Evolutionary conservation across 2,888 invertebrate species (phyloP).

Genomic region (Podotricha telesiphe): DNA sequence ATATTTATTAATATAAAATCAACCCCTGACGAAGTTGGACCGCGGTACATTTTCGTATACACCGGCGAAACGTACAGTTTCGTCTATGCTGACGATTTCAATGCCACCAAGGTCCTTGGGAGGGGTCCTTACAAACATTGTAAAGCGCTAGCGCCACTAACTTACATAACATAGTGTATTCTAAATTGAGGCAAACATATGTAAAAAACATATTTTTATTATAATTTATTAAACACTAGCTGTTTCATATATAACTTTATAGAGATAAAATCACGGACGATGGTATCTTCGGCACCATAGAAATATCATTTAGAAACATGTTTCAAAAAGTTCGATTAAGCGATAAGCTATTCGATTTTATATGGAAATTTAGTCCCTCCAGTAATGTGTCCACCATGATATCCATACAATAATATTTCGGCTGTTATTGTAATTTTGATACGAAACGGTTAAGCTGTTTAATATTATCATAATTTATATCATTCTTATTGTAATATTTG

Average conservation of each 20-base stretch:
- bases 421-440: constrained; percentile 20
- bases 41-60: no score
- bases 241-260: background rate
- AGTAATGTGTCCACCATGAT: constrained; percentile 21
- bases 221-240: background rate
- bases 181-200: no score
- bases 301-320: constrained; percentile 53
- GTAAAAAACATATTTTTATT: background rate
- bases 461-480: constrained; percentile 25
- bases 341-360: constrained; percentile 58
- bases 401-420: constrained; percentile 37
- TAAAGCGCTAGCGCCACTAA: no score
- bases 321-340: constrained; percentile 63
- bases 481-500: constrained; percentile 11
- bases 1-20: no score
- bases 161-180: no score
- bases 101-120: no score
- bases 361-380: constrained; percentile 51
- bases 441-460: constrained; percentile 10
- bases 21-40: no score
- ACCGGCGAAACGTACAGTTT: no score
- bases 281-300: constrained; percentile 49
- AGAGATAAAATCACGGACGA: constrained; percentile 53
- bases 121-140: no score
- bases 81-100: no score